These are phyloP conservation scores for Graphium colonna DNA, from an alignment of 2,888 invertebrate genomes.

Conservation along the genomic window DNA sequence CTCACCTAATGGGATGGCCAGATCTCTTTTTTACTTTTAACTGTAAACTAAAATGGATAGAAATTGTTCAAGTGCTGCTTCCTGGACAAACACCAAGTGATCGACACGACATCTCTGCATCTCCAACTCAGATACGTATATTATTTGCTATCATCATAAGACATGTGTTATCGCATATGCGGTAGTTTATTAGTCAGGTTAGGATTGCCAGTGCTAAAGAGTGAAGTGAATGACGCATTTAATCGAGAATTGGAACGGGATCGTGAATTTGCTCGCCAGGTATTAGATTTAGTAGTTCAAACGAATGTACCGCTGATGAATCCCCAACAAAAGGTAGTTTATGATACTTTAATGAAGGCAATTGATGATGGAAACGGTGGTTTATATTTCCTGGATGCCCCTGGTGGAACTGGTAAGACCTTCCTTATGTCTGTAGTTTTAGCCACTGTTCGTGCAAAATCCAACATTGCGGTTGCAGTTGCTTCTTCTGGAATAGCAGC, in stretches of 20 bases:
- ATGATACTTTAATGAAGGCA: too few relatives aligned
- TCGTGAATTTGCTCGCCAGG: not conserved
- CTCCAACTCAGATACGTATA: not conserved
- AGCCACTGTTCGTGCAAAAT: too few relatives aligned
- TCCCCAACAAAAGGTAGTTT: not conserved
- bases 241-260: not conserved
- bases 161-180: too few relatives aligned
- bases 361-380: too few relatives aligned
- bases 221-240: not conserved
- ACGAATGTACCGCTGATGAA: not conserved
- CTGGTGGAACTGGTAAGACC: too few relatives aligned
- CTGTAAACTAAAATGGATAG: slow-evolving; percentile 13
- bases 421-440: too few relatives aligned
- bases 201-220: not conserved
- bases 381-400: too few relatives aligned
- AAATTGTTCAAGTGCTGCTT: slow-evolving; percentile 19
- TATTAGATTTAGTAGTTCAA: not conserved
- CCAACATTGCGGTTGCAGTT: too few relatives aligned
- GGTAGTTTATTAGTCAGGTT: too few relatives aligned
- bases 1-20: too few relatives aligned
- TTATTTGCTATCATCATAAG: too few relatives aligned
- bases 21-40: slow-evolving; percentile 10
- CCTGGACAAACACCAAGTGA: slow-evolving; percentile 22
- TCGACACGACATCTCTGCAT: slow-evolving; percentile 22
- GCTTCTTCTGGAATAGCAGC: too few relatives aligned